These are phyloP conservation scores for Hydroisotoma schaefferi DNA, from an alignment of 2,888 invertebrate species.

Conservation along the genomic window DNA sequence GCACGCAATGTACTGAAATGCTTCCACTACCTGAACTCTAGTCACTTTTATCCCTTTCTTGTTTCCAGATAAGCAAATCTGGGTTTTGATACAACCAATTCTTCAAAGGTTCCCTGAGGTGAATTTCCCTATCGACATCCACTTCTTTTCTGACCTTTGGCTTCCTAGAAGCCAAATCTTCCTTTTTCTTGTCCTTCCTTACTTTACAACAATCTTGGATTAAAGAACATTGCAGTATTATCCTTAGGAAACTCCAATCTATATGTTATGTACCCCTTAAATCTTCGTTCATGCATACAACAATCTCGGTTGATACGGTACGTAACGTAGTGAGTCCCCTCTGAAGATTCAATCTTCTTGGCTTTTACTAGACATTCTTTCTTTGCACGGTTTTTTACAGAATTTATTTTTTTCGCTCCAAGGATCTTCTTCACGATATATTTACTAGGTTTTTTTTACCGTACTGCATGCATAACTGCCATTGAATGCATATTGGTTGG, in stretches of 20 bases:
- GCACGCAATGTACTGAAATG: too few relatives aligned
- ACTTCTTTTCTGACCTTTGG: neutral
- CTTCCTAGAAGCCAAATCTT: neutral
- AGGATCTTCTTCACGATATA: too few relatives aligned
- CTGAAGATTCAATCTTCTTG: too few relatives aligned
- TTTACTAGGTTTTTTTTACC: too few relatives aligned
- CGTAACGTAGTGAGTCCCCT: too few relatives aligned
- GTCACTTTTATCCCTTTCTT: neutral
- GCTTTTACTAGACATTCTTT: too few relatives aligned
- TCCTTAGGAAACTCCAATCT: neutral
- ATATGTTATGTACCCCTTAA: neutral
- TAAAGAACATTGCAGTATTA: neutral
- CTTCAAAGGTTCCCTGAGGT: slow-evolving; percentile 7
- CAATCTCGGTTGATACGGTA: too few relatives aligned
- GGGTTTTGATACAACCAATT: slow-evolving; percentile 4
- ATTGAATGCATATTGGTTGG: too few relatives aligned
- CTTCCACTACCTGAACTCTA: slow-evolving; percentile 1
- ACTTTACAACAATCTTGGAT: neutral
- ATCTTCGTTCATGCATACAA: neutral
- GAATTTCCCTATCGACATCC: slow-evolving; percentile 6
- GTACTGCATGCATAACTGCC: too few relatives aligned
- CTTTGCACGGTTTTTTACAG: too few relatives aligned
- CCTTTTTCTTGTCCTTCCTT: neutral
- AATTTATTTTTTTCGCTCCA: too few relatives aligned
- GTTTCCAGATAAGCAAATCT: slow-evolving; percentile 3